Conservation (phyloP, 2,888 invertebrate species). For the Calameuta filiformis region DNA sequence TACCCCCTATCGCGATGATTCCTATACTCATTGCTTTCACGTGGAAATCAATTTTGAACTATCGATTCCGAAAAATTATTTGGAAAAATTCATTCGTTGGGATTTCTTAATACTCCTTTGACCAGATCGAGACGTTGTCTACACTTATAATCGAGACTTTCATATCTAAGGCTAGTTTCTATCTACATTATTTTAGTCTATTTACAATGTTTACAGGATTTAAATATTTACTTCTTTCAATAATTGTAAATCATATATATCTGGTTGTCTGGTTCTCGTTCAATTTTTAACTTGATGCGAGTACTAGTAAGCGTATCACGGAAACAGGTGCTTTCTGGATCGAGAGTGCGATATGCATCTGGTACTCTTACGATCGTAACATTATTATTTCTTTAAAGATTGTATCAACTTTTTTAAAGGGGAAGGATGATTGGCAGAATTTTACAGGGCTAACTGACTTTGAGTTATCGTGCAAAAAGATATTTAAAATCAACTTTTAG, state of each 20-base stretch:
- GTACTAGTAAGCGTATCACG: background rate
- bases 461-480: background rate
- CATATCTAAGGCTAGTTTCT: background rate
- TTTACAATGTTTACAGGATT: background rate
- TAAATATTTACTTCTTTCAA: background rate
- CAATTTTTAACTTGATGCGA: background rate
- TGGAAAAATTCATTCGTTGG: background rate
- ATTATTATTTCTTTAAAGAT: background rate
- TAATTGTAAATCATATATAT: background rate
- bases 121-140: background rate
- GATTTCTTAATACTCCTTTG: background rate
- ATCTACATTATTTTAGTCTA: background rate
- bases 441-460: background rate
- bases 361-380: background rate
- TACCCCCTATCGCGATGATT: background rate
- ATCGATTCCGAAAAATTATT: background rate
- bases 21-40: background rate
- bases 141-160: background rate
- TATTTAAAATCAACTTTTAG: background rate
- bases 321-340: background rate
- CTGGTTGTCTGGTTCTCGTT: background rate
- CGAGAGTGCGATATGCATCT: background rate
- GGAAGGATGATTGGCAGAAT: background rate
- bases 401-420: background rate
- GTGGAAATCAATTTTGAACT: background rate